Evolutionary conservation across 2,888 invertebrate species (phyloP), one percentile per base, ranked within the genome.

Genomic region (Cryptocephalus primarius): DNA sequence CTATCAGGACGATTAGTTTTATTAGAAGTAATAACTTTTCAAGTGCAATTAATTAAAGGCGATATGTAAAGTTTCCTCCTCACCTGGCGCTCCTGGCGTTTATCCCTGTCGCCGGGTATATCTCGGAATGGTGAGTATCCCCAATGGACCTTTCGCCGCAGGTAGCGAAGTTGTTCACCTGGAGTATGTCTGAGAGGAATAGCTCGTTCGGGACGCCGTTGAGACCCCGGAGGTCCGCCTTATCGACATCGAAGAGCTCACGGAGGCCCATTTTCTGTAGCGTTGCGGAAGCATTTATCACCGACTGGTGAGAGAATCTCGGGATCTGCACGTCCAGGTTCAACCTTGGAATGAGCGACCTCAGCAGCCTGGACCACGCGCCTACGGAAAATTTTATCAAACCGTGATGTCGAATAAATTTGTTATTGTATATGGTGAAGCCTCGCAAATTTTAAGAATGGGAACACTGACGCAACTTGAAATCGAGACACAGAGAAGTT

Each of bases 311-410:
- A 9, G 85, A 82, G 66, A 89, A 89, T 55, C 88, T 77, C 0
- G 91, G 91, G 41, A 91, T 77, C 67, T 90, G 89, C 1, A 89
- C 75, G 68, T 90, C 89, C 44, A 90, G 69, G 1, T 85, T 86
- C 0, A 82, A 78, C 1, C 89, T 75, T 13, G 87, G 85, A 53
- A 87, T 77, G 2, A 90, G 69, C 1, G 85, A 80, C 13, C 84
- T 79, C 8, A 90, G 71, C 8, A 89, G 66, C 43, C 83, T 79
- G 44, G 82, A 79, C 88, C 88, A 88, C 1, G 80, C 75, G 4
- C 80, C 60, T 60, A 38, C 12, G 53, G 51, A 39, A 49, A 8
- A 42, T 2, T 42, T 42, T n/a, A n/a, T n/a, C 11, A 4, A 31
- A 42, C n/a, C 14, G 8, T 44, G 11, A 8, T n/a, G n/a, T n/a